phyloP scores from a whole-genome alignment of 2,888 invertebrate genomes.

The Scaptomyza reducta region DNA sequence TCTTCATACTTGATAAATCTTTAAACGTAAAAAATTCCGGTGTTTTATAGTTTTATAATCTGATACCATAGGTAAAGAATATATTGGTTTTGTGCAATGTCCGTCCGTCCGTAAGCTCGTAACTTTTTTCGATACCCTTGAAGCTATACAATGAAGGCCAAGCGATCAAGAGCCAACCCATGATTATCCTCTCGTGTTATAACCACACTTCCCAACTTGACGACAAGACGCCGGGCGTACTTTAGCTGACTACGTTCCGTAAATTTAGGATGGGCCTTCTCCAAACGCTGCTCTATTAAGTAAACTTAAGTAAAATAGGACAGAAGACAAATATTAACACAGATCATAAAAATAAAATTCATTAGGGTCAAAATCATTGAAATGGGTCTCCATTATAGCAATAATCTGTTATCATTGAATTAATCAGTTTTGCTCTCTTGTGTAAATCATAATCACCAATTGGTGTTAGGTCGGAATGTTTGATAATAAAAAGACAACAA shows the following conservation, averaged over 20 bases:
- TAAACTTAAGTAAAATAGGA: conserved; percentile 49
- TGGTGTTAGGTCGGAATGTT: conserved; percentile 22
- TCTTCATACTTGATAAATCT: no score
- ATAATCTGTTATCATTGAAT: conserved; percentile 20
- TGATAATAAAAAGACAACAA: conserved; percentile 35
- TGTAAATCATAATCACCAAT: conserved; percentile 49
- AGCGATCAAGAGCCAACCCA: conserved; percentile 96
- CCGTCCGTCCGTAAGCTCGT: no score
- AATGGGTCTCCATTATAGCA: neutral
- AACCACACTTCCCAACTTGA: conserved; percentile 98
- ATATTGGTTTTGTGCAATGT: no score
- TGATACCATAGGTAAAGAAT: no score
- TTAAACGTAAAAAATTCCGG: no score
- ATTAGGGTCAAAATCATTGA: conserved; percentile 16
- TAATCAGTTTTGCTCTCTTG: conserved; percentile 51
- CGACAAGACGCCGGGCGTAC: conserved; percentile 94
- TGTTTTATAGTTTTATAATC: no score
- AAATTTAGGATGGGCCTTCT: conserved; percentile 87
- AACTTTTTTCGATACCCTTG: no score
- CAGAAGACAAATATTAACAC: conserved; percentile 17
- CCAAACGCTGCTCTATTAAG: conserved; percentile 64
- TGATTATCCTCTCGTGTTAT: conserved; percentile 99
- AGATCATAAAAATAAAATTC: conserved; percentile 8
- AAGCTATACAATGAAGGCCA: conserved; percentile 99
- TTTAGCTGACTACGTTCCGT: conserved; percentile 94